Evolutionary conservation across 2,797 vertebrate species (phyloP).

Genomic region (Podarcis lilfordi): DNA sequence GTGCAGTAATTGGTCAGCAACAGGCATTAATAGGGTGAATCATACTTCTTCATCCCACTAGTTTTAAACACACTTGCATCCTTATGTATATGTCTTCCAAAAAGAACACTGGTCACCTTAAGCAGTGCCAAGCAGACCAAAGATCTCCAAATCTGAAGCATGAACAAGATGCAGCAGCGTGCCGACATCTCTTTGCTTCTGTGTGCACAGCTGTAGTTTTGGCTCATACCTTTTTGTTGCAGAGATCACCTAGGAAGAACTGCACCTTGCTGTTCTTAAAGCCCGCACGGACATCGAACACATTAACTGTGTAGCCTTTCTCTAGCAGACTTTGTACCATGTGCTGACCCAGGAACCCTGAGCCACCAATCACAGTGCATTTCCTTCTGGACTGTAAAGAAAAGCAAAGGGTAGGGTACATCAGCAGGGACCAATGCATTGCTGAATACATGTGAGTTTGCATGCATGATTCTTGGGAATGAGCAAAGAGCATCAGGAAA

Average conservation of each 20-base stretch:
- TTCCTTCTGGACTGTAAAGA: conserved; percentile 82
- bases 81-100: background rate
- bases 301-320: conserved; percentile 86
- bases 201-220: background rate
- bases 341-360: conserved; percentile 93
- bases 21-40: background rate
- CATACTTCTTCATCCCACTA: background rate
- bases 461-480: too few relatives aligned
- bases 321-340: conserved; percentile 90
- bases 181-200: rapidly evolving
- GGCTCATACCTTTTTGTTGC: conserved; percentile 84
- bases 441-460: background rate
- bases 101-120: background rate
- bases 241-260: conserved; percentile 93
- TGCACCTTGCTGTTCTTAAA: conserved; percentile 83
- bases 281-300: conserved; percentile 90
- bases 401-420: background rate
- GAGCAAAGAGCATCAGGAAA: background rate
- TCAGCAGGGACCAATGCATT: rapidly evolving
- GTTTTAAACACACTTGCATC: background rate
- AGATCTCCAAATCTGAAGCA: background rate
- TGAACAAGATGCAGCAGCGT: background rate
- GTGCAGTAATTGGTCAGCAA: too few relatives aligned
- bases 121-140: background rate
- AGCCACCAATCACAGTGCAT: conserved; percentile 92